A percentile compares a stretch with the other conserved stretches of the same genome.
These are phyloP conservation scores for Epirrhoe alternata DNA, from an alignment of 2,888 invertebrate species.

Conservation along the genomic window DNA sequence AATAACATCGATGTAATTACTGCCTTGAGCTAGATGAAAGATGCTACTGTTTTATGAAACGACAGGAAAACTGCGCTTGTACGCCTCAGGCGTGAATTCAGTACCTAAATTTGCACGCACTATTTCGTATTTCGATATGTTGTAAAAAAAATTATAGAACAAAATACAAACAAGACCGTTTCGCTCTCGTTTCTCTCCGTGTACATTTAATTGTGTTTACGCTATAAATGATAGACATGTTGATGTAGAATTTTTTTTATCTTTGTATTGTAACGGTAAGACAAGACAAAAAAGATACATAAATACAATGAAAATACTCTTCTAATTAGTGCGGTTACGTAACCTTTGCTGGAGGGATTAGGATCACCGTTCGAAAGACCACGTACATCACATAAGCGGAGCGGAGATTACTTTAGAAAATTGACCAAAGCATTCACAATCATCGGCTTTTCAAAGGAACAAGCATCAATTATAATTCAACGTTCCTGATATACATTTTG, in stretches of 20 bases:
- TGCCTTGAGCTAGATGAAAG: constrained; percentile 45
- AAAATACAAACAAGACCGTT: background rate
- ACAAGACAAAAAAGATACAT: constrained; percentile 6
- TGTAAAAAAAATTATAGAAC: too few relatives aligned
- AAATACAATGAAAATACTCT: constrained; percentile 10
- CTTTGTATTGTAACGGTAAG: constrained; percentile 4
- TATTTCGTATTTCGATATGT: background rate
- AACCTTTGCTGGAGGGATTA: constrained; percentile 29
- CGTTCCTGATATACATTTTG: too few relatives aligned
- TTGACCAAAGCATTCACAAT: background rate
- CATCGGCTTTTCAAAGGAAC: background rate
- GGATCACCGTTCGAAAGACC: constrained; percentile 17
- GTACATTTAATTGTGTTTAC: too few relatives aligned
- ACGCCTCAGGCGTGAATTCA: constrained; percentile 11
- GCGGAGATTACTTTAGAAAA: constrained; percentile 5
- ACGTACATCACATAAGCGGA: constrained; percentile 14
- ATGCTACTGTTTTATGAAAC: constrained; percentile 30
- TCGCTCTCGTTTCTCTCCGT: too few relatives aligned
- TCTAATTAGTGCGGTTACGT: constrained; percentile 24
- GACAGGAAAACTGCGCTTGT: constrained; percentile 17
- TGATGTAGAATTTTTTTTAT: background rate
- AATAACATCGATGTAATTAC: constrained; percentile 39
- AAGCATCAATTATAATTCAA: too few relatives aligned
- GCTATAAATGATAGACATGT: background rate
- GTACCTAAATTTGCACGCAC: background rate